Conservation (phyloP, 1,140 invertebrate genomes). For the Drosophila setifemur region DNA sequence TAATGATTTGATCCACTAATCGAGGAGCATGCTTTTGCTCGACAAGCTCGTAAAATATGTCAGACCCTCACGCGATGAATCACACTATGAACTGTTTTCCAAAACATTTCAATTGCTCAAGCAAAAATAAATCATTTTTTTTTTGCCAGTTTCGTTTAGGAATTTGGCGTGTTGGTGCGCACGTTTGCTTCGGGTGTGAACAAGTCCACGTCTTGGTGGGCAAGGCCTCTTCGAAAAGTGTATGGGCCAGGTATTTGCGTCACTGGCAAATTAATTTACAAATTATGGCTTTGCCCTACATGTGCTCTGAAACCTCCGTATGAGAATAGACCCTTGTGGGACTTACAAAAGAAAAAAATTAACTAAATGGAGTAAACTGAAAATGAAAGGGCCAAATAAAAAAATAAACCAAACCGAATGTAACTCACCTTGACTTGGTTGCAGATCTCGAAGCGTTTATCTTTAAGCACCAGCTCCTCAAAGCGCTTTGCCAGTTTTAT, state of each 20-base stretch:
- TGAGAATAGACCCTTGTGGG: slow-evolving; percentile 20
- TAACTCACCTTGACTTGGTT: slow-evolving; percentile 95
- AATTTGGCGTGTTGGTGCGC: slow-evolving; percentile 60
- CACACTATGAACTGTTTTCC: slow-evolving; percentile 33
- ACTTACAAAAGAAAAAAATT: too few species aligned
- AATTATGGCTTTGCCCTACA: slow-evolving; percentile 39
- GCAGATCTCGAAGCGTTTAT: slow-evolving; percentile 96
- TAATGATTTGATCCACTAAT: slow-evolving; percentile 41
- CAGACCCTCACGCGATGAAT: slow-evolving; percentile 32
- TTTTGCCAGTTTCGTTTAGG: slow-evolving; percentile 30
- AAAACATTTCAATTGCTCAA: slow-evolving; percentile 56
- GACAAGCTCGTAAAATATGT: slow-evolving; percentile 25
- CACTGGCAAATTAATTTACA: slow-evolving; percentile 44
- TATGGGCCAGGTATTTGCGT: slow-evolving; percentile 40
- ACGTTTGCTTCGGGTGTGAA: slow-evolving; percentile 51
- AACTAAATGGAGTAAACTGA: neutral
- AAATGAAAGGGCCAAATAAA: slow-evolving; percentile 12
- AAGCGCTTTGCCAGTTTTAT: slow-evolving; percentile 96
- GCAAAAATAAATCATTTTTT: slow-evolving; percentile 27
- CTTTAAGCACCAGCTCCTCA: slow-evolving; percentile 91
- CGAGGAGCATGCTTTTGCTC: slow-evolving; percentile 13
- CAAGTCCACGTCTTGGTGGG: slow-evolving; percentile 36
- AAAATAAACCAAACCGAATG: slow-evolving; percentile 30
- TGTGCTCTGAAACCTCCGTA: neutral
- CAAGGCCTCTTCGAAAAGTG: slow-evolving; percentile 29